Percentiles rank a stretch among this genome's conserved stretches.
Conservation (phyloP, 2,888 invertebrate species). For the Leucophenga montana region DNA sequence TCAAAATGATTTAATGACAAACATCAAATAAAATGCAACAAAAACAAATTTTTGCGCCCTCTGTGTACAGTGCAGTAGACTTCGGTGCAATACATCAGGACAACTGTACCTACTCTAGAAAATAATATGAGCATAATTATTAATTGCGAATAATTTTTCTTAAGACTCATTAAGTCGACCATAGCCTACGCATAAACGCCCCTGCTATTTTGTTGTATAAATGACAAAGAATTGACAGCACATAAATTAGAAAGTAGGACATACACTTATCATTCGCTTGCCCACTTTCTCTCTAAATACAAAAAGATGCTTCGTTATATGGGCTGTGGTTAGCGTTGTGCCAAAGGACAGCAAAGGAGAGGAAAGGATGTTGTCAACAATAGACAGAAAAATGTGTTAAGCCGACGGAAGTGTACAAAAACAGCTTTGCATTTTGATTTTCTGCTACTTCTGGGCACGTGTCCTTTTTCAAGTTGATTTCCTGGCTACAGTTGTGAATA, state of each 20-base stretch:
- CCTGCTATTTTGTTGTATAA: slow-evolving; percentile 38
- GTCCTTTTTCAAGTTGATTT: slow-evolving; percentile 60
- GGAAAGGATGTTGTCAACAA: slow-evolving; percentile 39
- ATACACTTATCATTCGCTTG: slow-evolving; percentile 1
- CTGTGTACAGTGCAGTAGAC: slow-evolving; percentile 3
- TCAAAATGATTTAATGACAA: slow-evolving; percentile 62
- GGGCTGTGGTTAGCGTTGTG: slow-evolving; percentile 32
- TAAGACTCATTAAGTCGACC: slow-evolving; percentile 60
- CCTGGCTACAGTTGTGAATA: slow-evolving; percentile 38
- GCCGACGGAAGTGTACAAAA: slow-evolving; percentile 56
- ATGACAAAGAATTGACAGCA: slow-evolving; percentile 67
- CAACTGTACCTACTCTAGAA: slow-evolving; percentile 35
- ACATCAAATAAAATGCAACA: slow-evolving; percentile 64
- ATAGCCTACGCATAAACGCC: slow-evolving; percentile 6
- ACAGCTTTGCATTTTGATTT: slow-evolving; percentile 31
- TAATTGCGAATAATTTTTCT: slow-evolving; percentile 66
- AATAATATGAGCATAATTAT: slow-evolving; percentile 65
- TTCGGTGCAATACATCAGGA: neutral
- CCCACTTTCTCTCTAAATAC: neutral
- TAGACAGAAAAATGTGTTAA: slow-evolving; percentile 60
- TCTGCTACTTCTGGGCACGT: slow-evolving; percentile 52
- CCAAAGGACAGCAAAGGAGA: slow-evolving; percentile 52
- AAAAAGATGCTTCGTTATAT: neutral
- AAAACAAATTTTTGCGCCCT: slow-evolving; percentile 45
- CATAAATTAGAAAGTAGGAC: slow-evolving; percentile 65